Conservation (phyloP, 2,888 invertebrate genomes). For the Carabus problematicus region DNA sequence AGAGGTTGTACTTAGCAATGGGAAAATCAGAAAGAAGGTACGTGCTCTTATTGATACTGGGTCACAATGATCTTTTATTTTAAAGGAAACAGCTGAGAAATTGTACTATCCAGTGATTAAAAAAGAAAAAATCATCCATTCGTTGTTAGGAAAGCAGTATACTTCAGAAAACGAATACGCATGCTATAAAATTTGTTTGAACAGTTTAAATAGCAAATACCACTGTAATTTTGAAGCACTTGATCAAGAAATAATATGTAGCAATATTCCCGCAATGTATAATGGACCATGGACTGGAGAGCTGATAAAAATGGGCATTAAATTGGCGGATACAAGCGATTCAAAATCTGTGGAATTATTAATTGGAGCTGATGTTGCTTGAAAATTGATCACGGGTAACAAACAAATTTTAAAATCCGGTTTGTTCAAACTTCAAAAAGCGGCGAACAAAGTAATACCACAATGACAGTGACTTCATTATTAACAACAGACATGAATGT, state of each 20-base stretch:
- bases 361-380: no score
- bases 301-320: no score
- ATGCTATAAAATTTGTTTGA: slow-evolving; percentile 9
- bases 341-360: no score
- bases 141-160: slow-evolving; percentile 34
- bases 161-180: slow-evolving; percentile 19
- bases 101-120: neutral
- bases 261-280: neutral
- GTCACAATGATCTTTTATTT: slow-evolving; percentile 7
- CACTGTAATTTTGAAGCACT: no score
- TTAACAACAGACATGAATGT: no score
- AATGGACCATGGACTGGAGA: slow-evolving; percentile 19
- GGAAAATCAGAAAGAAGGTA: neutral
- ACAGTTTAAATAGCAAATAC: neutral
- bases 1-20: neutral
- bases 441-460: no score
- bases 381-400: no score
- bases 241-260: slow-evolving; percentile 19
- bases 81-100: neutral
- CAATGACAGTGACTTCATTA: no score
- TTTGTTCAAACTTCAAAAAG: slow-evolving; percentile 18
- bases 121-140: neutral
- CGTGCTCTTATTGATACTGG: slow-evolving; percentile 18
- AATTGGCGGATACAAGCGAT: no score
- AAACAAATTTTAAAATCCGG: slow-evolving; percentile 1